phyloP scores from a whole-genome alignment of 2,797 vertebrate genomes.

The Menidia menidia region DNA sequence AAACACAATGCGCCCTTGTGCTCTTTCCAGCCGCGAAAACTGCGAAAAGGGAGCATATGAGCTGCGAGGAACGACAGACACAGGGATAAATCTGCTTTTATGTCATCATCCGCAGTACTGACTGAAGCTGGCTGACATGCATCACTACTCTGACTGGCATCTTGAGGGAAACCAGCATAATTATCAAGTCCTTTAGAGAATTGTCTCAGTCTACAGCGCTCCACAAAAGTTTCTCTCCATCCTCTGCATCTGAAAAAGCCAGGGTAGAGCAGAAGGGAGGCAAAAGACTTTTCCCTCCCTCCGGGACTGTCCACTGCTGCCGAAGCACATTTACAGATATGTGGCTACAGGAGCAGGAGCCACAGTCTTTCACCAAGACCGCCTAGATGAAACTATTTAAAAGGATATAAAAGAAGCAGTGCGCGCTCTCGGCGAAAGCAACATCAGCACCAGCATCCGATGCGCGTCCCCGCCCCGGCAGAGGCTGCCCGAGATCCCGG shows the following conservation, averaged over 20 bases:
- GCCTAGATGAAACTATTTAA: slow-evolving; percentile 58
- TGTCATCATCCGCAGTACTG: background rate
- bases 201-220: slow-evolving; percentile 11
- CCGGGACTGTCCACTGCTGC: slow-evolving; percentile 2
- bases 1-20: slow-evolving; percentile 20
- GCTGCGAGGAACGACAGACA: slow-evolving; percentile 24
- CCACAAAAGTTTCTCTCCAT: slow-evolving; percentile 44
- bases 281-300: slow-evolving; percentile 12
- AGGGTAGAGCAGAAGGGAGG: slow-evolving; percentile 19
- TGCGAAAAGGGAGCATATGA: slow-evolving; percentile 34
- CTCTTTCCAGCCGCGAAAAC: slow-evolving; percentile 31
- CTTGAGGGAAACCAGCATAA: background rate
- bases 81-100: slow-evolving; percentile 19
- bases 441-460: slow-evolving; percentile 77
- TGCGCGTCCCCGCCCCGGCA: slow-evolving; percentile 80
- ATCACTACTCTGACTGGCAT: background rate
- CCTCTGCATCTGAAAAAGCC: slow-evolving; percentile 18
- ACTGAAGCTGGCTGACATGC: background rate
- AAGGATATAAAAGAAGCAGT: slow-evolving; percentile 54
- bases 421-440: slow-evolving; percentile 81
- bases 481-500: slow-evolving; percentile 79
- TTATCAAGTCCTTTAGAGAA: slow-evolving; percentile 19
- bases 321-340: slow-evolving; percentile 11
- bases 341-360: background rate
- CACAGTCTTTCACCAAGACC: background rate